A percentile compares a stretch with the other conserved stretches of the same genome.
Conservation (phyloP, 2,113 vertebrate species). For the Corvus hawaiiensis region DNA sequence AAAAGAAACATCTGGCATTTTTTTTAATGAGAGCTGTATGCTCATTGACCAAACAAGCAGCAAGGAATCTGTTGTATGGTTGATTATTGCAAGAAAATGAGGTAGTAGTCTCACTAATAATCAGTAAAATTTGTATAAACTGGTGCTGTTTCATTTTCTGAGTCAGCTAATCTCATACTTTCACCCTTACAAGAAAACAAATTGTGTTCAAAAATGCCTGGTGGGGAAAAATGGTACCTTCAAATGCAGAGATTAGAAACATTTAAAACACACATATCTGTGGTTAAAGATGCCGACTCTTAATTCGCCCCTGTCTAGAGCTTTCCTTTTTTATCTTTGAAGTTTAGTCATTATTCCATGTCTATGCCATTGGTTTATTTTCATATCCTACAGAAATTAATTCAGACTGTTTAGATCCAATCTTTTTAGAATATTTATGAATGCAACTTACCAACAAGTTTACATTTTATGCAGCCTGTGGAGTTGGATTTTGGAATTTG, state of each 20-base stretch:
- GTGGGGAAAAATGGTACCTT: background rate
- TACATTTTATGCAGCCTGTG: constrained; percentile 58
- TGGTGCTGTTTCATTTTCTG: background rate
- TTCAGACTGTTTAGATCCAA: background rate
- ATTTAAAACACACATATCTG: background rate
- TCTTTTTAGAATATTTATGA: constrained; percentile 1
- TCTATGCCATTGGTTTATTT: background rate
- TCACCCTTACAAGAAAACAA: background rate
- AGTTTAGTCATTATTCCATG: background rate
- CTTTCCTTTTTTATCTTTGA: constrained; percentile 23
- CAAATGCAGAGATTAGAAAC: background rate
- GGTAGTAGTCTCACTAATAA: background rate
- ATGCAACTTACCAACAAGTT: constrained; percentile 58
- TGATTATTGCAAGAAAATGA: constrained; percentile 32
- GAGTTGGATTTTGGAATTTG: constrained; percentile 78
- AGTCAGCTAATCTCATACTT: background rate
- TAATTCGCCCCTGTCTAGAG: background rate
- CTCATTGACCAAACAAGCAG: background rate
- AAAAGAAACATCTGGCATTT: constrained; percentile 40
- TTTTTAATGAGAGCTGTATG: background rate
- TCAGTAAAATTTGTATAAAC: background rate
- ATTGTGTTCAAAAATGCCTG: background rate
- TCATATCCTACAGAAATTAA: background rate
- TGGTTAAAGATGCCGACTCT: background rate
- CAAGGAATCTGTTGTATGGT: background rate